Evolutionary conservation across 2,888 invertebrate species (phyloP), one percentile per base, ranked within the genome.

Genomic region (Spodoptera littoralis): DNA sequence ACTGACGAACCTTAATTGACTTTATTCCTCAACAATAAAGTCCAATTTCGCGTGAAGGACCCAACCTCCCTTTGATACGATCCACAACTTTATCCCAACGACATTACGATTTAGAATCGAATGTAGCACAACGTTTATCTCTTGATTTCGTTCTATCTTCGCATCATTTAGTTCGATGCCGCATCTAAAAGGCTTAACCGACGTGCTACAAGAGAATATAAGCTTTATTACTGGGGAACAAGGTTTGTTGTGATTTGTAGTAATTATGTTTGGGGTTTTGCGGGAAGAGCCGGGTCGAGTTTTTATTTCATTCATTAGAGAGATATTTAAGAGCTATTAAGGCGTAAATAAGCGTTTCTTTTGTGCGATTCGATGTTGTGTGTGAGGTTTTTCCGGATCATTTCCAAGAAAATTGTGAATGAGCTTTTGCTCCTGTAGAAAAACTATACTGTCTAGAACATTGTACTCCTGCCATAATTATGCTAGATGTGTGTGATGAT

Each of bases 71-170:
- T 54, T 50, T 55, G 58, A 48, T 61, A 61, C 70, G 69, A 81
- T 70, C 72, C 73, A 63, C 67, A 66, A 84, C 86, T 83, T 77
- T 82, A 81, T 72, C 3, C 52, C 22, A 49, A 36, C 48, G 27
- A 58, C 18, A 42, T 76, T 87, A 90, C 74, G 84, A 84, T 81
- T 83, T 73, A 85, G 81, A 87, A 83, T 88, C 63, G 82, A 78
- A 79, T 85, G 85, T 62, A 73, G 73, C 70, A 63, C 65, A 63
- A 62, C 79, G 77, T 84, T 86, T 83, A 84, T 87, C 88, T 87
- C 86, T 85, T 89, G 88, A 90, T 89, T 89, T 90, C 83, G 85
- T 89, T 88, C 86, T 84, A 87, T 88, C 87, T 88, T 88, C 88
- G 85, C 88, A 88, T 90, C 88, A 84, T 91, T 90, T 90, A 87